phyloP scores from a whole-genome alignment of 1,140 invertebrate genomes.

The Drosophila trapezifrons region DNA sequence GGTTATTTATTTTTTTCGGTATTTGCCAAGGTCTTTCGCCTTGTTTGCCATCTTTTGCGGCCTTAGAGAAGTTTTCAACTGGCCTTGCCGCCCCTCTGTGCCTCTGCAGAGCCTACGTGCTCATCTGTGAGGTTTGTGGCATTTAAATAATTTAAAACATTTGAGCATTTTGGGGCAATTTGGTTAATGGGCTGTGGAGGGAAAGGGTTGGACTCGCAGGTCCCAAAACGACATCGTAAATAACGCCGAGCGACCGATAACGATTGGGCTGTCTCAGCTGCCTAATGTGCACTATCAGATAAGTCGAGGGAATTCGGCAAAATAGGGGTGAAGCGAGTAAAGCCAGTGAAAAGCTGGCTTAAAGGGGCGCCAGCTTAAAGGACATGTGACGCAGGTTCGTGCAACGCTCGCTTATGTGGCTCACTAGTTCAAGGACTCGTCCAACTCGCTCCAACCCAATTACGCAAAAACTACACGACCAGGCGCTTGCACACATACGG shows the following conservation, averaged over 20 bases:
- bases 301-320: slow-evolving; percentile 9
- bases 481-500: slow-evolving; percentile 5
- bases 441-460: slow-evolving; percentile 63
- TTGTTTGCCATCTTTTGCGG: slow-evolving; percentile 58
- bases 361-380: slow-evolving; percentile 27
- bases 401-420: slow-evolving; percentile 44
- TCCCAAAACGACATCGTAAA: slow-evolving; percentile 60
- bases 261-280: slow-evolving; percentile 52
- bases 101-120: not conserved
- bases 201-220: slow-evolving; percentile 51
- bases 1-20: slow-evolving; percentile 50
- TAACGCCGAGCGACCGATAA: slow-evolving; percentile 39
- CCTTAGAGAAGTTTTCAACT: slow-evolving; percentile 42
- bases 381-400: slow-evolving; percentile 59
- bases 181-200: slow-evolving; percentile 71
- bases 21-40: slow-evolving; percentile 63
- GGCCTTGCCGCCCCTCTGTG: slow-evolving; percentile 31
- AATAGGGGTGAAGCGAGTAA: not conserved
- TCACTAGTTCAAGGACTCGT: slow-evolving; percentile 75
- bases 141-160: slow-evolving; percentile 78
- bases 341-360: not conserved
- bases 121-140: slow-evolving; percentile 39
- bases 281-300: slow-evolving; percentile 33
- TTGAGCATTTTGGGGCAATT: slow-evolving; percentile 75
- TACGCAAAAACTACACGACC: slow-evolving; percentile 67